These are phyloP conservation scores for Chaetorhynchus papuensis DNA, from an alignment of 2,113 vertebrate genomes.

Conservation along the genomic window DNA sequence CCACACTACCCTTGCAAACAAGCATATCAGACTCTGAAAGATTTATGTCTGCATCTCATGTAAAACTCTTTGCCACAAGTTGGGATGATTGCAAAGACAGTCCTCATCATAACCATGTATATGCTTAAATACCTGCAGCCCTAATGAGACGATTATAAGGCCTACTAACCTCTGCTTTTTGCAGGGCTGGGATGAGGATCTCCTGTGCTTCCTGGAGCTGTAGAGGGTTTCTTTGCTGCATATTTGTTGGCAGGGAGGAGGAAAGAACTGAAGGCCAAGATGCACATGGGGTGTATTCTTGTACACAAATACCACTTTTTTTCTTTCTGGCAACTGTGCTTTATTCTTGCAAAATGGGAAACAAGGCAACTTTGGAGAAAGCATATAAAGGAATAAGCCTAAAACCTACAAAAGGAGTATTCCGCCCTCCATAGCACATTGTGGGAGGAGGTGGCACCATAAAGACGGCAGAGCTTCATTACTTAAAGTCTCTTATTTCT, in stretches of 20 bases:
- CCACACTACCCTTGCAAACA: neutral
- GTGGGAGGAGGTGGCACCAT: neutral
- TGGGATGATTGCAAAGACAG: neutral
- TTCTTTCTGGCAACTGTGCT: neutral
- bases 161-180: neutral
- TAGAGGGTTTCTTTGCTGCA: neutral
- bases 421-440: neutral
- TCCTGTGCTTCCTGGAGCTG: neutral
- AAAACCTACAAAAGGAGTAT: neutral
- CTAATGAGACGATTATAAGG: neutral
- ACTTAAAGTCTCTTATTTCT: neutral
- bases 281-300: neutral
- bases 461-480: neutral
- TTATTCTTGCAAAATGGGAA: neutral
- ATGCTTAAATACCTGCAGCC: neutral
- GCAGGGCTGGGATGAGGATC: neutral
- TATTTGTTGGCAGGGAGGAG: rapidly evolving
- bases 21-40: neutral
- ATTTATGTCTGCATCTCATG: too few species aligned
- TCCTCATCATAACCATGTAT: neutral
- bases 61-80: neutral
- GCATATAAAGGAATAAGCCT: neutral
- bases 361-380: neutral
- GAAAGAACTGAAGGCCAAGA: neutral
- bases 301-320: neutral